Conservation (phyloP, 2,797 vertebrate species). For the Sorex maritimensis region DNA sequence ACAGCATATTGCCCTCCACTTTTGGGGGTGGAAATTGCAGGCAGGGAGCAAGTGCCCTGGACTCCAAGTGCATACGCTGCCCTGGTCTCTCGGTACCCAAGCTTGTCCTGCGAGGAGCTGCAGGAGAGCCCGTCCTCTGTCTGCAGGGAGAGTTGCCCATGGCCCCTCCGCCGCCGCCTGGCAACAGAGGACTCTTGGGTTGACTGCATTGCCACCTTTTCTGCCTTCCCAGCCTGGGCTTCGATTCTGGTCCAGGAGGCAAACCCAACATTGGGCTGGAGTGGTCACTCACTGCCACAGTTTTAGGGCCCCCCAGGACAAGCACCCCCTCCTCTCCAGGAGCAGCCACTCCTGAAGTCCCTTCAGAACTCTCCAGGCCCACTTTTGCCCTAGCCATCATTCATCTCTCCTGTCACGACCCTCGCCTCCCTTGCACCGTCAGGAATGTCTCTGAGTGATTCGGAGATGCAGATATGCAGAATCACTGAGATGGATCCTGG, state of each 20-base stretch:
- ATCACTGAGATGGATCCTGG: slow-evolving; percentile 79
- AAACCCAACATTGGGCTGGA: slow-evolving; percentile 25
- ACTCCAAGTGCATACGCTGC: slow-evolving; percentile 67
- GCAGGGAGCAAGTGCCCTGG: slow-evolving; percentile 64
- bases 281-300: background rate
- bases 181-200: background rate
- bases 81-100: slow-evolving; percentile 78
- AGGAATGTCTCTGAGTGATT: slow-evolving; percentile 72
- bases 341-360: background rate
- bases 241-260: slow-evolving; percentile 74
- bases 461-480: slow-evolving; percentile 73
- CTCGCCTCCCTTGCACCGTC: slow-evolving; percentile 68
- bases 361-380: background rate
- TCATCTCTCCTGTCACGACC: slow-evolving; percentile 17
- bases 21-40: slow-evolving; percentile 66
- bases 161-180: slow-evolving; percentile 78
- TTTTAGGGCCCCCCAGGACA: slow-evolving; percentile 15
- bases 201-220: rapidly evolving
- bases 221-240: background rate
- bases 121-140: slow-evolving; percentile 71
- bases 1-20: slow-evolving; percentile 82
- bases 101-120: slow-evolving; percentile 81
- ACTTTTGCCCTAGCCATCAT: background rate
- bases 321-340: background rate
- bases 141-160: slow-evolving; percentile 70